Base-by-base conservation (phyloP, 2,797 vertebrate genomes). In the Sebastes iracundus region DNA sequence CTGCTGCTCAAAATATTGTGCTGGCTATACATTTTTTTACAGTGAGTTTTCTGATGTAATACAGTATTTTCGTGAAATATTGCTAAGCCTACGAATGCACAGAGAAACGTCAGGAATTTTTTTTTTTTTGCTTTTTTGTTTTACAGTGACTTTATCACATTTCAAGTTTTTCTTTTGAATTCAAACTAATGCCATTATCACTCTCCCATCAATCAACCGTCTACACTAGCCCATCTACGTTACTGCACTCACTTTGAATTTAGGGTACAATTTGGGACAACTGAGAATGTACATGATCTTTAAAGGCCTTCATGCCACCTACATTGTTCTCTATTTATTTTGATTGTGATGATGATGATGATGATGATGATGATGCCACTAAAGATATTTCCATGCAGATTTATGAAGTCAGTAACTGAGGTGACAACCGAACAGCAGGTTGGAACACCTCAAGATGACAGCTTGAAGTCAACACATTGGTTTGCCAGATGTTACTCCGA, bases 111-210 rank as follows among this genome's bases (percentile, higher is more conserved):
- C 60, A 4, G 75, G n/a, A 76, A 60, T 68, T 49, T 49, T 58
- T 84, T 70, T 77, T 67, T 72, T 49, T 82, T 85, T 64, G 11
- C 4, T 75, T 72, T 62, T 81, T 77, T 75, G 16, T 81, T 83
- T 81, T 77, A 86, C 75, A 86, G 32, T 35, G 42, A 58, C 30
- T 74, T 70, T 85, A 58, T 80, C 62, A 87, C 82, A 86, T 82
- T 77, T 74, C 5, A 79, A 72, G 23, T 64, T 72, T 66, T 64
- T 35, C 7, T 55, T 46, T 38, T 10, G 18, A 25, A 72, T 23
- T 53, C 18, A 68, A 61, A 84, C 52, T 56, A 75, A 74, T 61
- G 30, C 52, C 68, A 65, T 38, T 30, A 52, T 77, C n/a, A 75
- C 46, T 72, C n/a, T 83, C 46, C 1, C 30, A 75, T 77, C 68